These are phyloP conservation scores for Clepsis dumicolana DNA, from an alignment of 2,888 invertebrate species.

Conservation along the genomic window DNA sequence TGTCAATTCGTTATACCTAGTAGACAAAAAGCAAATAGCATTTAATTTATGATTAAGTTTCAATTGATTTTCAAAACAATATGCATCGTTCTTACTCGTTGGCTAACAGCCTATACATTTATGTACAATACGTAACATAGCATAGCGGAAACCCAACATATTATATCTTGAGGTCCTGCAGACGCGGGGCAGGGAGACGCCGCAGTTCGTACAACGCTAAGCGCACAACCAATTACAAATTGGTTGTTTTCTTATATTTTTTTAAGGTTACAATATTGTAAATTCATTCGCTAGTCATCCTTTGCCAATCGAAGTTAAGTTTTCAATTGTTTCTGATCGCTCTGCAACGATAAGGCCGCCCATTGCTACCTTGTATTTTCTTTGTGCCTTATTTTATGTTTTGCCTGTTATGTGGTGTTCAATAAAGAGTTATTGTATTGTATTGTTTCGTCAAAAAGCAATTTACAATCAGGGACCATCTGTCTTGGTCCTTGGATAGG, in stretches of 20 bases:
- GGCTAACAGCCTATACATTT: constrained; percentile 21
- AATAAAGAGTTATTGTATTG: too few relatives aligned
- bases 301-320: too few relatives aligned
- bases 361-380: too few relatives aligned
- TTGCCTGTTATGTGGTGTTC: too few relatives aligned
- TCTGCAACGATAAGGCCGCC: too few relatives aligned
- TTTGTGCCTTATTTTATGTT: too few relatives aligned
- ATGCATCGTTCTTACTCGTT: neutral
- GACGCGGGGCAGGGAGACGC: neutral
- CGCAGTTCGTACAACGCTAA: neutral
- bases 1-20: neutral
- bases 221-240: neutral
- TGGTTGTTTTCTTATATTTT: neutral
- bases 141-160: constrained; percentile 3
- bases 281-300: neutral
- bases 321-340: too few relatives aligned
- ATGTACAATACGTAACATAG: constrained; percentile 31
- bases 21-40: neutral
- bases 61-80: constrained; percentile 20
- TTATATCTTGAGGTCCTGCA: neutral
- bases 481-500: neutral
- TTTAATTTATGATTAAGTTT: constrained; percentile 4
- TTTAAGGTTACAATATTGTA: neutral
- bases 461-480: too few relatives aligned
- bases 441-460: neutral